phyloP scores from a whole-genome alignment of 2,113 vertebrate species.

The Hirundichthys speculiger region DNA sequence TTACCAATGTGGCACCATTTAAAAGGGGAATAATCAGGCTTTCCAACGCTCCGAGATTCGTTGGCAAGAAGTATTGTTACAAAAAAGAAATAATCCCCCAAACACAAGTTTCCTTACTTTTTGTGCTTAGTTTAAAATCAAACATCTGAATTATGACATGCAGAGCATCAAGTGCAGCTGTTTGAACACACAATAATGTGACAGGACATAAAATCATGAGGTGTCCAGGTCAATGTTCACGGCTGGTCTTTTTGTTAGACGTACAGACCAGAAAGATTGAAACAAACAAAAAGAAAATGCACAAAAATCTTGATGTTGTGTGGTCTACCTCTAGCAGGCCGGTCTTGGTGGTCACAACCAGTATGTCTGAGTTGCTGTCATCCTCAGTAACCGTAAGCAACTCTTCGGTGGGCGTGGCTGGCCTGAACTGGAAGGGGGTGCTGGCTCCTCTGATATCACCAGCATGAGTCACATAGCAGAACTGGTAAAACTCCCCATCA shows the following conservation, averaged over 20 bases:
- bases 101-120: too few species aligned
- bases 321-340: conserved; percentile 90
- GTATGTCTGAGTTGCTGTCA: conserved; percentile 95
- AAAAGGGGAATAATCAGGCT: too few species aligned
- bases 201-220: neutral
- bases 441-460: conserved; percentile 98
- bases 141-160: too few species aligned
- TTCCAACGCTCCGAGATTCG: too few species aligned
- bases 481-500: conserved; percentile 99
- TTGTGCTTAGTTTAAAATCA: too few species aligned
- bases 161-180: neutral
- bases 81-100: too few species aligned
- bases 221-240: neutral
- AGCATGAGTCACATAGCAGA: conserved; percentile 95
- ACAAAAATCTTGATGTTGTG: neutral
- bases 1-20: too few species aligned
- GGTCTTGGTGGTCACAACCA: conserved; percentile 96
- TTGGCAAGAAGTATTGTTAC: too few species aligned
- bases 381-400: conserved; percentile 94
- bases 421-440: conserved; percentile 96
- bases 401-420: conserved; percentile 92
- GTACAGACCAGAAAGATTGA: too few species aligned
- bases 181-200: neutral
- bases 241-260: neutral
- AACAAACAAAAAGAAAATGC: neutral